phyloP scores from a whole-genome alignment of 2,888 invertebrate species.

The Dynastes maya region DNA sequence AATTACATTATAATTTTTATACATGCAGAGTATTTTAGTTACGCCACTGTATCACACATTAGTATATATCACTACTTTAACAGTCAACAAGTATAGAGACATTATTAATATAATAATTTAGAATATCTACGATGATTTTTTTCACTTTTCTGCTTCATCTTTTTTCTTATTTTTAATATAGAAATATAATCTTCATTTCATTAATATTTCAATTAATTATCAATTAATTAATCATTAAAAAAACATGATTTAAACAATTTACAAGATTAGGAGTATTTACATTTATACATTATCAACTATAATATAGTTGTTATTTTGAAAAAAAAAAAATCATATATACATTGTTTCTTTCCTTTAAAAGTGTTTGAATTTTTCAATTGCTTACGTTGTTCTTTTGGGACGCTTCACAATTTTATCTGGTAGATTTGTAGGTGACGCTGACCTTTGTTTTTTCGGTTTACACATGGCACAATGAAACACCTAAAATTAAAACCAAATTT shows the following conservation, averaged over 20 bases:
- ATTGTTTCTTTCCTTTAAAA: conserved; percentile 24
- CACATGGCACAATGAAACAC: conserved; percentile 73
- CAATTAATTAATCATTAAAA: conserved; percentile 39
- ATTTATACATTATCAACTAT: conserved; percentile 58
- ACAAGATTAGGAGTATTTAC: conserved; percentile 63
- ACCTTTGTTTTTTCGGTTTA: conserved; percentile 62
- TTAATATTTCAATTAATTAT: conserved; percentile 38
- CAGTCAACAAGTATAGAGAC: conserved; percentile 63
- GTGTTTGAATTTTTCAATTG: conserved; percentile 35
- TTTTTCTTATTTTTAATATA: conserved; percentile 47
- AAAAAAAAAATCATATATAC: conserved; percentile 46
- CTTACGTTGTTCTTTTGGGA: conserved; percentile 64
- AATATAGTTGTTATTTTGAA: conserved; percentile 40
- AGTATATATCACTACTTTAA: conserved; percentile 61
- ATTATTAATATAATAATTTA: conserved; percentile 54
- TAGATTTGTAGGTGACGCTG: conserved; percentile 61
- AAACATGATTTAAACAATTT: conserved; percentile 58
- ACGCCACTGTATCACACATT: conserved; percentile 61
- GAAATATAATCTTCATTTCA: conserved; percentile 56
- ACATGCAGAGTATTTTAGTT: conserved; percentile 4
- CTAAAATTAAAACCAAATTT: conserved; percentile 54
- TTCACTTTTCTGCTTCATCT: neutral
- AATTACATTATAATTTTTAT: conserved; percentile 1
- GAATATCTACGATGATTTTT: conserved; percentile 47
- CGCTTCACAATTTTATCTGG: conserved; percentile 64